Evolutionary conservation across 2,113 vertebrate genomes (phyloP).

Genomic region (Channa argus): DNA sequence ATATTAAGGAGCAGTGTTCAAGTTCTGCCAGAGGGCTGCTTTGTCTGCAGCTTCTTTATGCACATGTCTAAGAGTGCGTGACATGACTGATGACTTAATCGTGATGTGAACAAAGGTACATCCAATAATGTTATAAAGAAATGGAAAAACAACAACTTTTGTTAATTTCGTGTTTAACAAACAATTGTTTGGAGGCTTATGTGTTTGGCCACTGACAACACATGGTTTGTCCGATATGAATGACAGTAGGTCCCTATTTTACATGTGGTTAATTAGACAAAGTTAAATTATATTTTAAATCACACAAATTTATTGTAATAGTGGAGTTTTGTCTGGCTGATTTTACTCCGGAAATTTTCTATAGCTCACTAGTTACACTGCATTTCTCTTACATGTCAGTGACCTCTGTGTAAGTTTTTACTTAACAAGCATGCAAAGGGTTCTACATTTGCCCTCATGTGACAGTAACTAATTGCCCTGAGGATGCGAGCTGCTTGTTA

Average conservation of each 20-base stretch:
- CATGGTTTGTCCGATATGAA: no score
- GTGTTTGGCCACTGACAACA: no score
- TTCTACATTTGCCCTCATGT: conserved; percentile 88
- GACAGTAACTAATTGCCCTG: conserved; percentile 88
- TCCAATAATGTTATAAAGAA: no score
- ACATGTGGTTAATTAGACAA: conserved; percentile 13
- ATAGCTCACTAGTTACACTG: conserved; percentile 74
- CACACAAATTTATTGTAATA: conserved; percentile 37
- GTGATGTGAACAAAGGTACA: no score
- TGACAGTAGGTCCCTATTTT: background rate
- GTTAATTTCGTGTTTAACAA: no score
- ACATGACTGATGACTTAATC: no score
- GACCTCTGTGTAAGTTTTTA: conserved; percentile 87
- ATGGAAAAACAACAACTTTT: background rate
- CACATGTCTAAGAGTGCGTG: no score
- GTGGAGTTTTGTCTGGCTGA: conserved; percentile 52
- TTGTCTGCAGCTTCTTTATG: no score
- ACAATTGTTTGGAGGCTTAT: no score
- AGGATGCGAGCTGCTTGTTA: conserved; percentile 86
- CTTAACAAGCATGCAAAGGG: conserved; percentile 86
- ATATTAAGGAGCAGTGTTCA: no score
- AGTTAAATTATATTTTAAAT: conserved; percentile 31
- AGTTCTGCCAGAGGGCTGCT: no score
- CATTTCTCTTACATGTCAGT: conserved; percentile 83
- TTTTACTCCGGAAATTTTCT: conserved; percentile 51